Evolutionary conservation across 2,113 vertebrate species (phyloP).

Genomic region (Picathartes gymnocephalus): DNA sequence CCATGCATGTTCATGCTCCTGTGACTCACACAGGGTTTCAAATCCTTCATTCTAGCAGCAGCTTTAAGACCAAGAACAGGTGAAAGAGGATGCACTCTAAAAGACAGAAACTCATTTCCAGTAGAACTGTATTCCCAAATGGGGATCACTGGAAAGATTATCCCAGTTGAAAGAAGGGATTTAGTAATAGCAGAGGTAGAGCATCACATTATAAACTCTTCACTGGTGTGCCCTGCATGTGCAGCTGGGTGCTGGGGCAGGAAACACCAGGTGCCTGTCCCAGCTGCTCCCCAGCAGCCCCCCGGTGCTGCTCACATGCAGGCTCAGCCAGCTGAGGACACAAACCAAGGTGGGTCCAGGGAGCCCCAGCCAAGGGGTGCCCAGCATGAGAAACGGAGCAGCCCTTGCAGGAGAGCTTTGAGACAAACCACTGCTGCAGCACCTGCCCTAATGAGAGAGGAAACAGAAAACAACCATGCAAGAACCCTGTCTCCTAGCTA

Average conservation of each 20-base stretch:
- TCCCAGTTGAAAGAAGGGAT: background rate
- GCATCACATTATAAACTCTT: background rate
- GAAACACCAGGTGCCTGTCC: background rate
- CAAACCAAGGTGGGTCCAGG: background rate
- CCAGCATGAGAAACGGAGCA: fast-evolving
- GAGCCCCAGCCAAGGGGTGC: fast-evolving
- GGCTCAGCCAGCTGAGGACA: background rate
- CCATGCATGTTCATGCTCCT: background rate
- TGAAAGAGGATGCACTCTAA: background rate
- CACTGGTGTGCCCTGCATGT: fast-evolving
- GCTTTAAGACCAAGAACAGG: background rate
- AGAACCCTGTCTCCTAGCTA: background rate
- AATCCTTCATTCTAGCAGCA: background rate
- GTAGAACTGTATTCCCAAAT: background rate
- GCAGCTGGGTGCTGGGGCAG: fast-evolving
- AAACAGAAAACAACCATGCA: background rate
- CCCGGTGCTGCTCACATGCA: fast-evolving
- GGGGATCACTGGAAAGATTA: background rate
- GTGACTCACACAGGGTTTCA: background rate
- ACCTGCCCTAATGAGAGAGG: background rate
- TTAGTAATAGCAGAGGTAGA: background rate
- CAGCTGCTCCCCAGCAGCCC: background rate
- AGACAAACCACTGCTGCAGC: background rate
- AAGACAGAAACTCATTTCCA: background rate
- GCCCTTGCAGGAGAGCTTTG: background rate